Evolutionary conservation across 2,113 vertebrate species (phyloP).

Genomic region (Etia nguti): DNA sequence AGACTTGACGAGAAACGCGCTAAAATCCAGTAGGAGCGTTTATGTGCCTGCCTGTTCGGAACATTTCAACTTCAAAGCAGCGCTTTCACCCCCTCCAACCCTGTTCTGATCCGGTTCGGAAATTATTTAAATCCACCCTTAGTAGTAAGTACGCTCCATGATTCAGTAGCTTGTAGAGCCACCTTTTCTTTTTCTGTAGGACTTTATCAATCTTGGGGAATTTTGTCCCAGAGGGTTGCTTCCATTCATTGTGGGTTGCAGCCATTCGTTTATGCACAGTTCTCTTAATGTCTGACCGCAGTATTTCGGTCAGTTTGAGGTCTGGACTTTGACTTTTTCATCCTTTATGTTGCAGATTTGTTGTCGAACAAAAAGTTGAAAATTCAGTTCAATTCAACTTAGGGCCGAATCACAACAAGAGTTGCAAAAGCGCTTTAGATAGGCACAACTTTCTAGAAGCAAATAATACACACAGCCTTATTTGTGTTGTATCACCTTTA

Average conservation of each 20-base stretch:
- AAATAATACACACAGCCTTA: not conserved
- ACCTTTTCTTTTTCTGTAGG: not conserved
- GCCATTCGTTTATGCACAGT: not conserved
- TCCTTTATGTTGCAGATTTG: not conserved
- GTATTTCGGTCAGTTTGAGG: not conserved
- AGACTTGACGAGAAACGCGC: not conserved
- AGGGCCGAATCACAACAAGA: not conserved
- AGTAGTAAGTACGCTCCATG: not conserved
- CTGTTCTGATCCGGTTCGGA: not conserved
- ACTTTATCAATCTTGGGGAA: not conserved
- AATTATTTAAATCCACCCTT: not conserved
- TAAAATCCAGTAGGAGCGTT: not conserved
- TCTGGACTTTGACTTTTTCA: not conserved
- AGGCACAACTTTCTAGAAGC: not conserved
- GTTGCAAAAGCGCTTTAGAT: fast-evolving
- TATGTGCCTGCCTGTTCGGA: not conserved
- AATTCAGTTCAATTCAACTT: not conserved
- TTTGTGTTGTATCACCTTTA: not conserved
- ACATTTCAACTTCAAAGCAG: not conserved
- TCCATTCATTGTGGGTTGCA: fast-evolving
- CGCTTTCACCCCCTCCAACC: not conserved
- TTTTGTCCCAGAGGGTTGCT: too few species aligned
- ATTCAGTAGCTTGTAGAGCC: not conserved
- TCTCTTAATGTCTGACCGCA: not conserved
- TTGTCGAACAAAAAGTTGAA: not conserved